Percentiles rank a stretch among this genome's conserved stretches.
phyloP scores from a whole-genome alignment of 2,888 invertebrate species.

The Hipparchia sbordonii region DNA sequence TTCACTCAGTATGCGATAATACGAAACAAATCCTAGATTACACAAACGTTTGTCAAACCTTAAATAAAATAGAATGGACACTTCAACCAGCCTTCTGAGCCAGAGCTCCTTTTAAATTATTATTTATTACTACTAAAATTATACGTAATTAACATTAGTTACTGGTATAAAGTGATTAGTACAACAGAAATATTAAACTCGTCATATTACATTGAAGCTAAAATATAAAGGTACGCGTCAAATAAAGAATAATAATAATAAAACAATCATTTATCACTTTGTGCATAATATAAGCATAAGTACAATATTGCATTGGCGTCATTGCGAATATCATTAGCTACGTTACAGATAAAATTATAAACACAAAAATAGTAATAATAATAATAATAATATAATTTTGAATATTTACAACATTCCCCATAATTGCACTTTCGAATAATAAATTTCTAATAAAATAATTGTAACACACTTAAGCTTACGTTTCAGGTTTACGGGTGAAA shows the following conservation, averaged over 20 bases:
- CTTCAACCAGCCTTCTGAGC: conserved; percentile 72
- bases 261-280: conserved; percentile 24
- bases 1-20: conserved; percentile 32
- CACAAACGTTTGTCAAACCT: conserved; percentile 40
- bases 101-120: conserved; percentile 53
- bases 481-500: conserved; percentile 17
- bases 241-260: conserved; percentile 14
- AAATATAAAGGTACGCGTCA: conserved; percentile 15
- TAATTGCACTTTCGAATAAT: conserved; percentile 42
- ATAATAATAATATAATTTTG: conserved; percentile 30
- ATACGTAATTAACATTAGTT: conserved; percentile 49
- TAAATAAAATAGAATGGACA: conserved; percentile 70
- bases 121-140: conserved; percentile 57
- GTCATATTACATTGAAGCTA: conserved; percentile 22
- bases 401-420: conserved; percentile 41
- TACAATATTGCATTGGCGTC: conserved; percentile 35
- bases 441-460: conserved; percentile 20
- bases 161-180: conserved; percentile 32
- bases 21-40: conserved; percentile 29
- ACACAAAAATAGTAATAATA: conserved; percentile 15
- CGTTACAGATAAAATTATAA: conserved; percentile 26
- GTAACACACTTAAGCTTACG: conserved; percentile 17
- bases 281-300: conserved; percentile 37
- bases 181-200: conserved; percentile 55
- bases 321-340: conserved; percentile 27